These are phyloP conservation scores for Pseudomyrmex sp. DNA, from an alignment of 1,140 invertebrate genomes.

Conservation along the genomic window DNA sequence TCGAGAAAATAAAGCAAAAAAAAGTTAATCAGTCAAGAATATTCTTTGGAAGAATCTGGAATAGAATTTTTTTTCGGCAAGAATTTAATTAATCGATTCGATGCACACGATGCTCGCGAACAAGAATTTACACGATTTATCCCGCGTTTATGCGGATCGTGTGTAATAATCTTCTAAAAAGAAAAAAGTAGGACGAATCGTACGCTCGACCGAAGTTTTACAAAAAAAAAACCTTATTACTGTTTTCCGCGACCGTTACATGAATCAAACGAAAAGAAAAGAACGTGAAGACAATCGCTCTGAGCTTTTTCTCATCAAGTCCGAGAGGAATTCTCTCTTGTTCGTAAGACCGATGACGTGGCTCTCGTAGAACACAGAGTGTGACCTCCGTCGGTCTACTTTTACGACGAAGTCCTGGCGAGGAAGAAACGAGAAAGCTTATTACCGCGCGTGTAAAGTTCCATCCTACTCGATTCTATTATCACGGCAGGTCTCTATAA, in stretches of 20 bases:
- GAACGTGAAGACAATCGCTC: constrained; percentile 20
- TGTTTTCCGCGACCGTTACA: constrained; percentile 44
- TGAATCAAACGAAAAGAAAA: constrained; percentile 7
- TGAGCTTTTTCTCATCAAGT: constrained; percentile 32
- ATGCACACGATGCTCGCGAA: background rate
- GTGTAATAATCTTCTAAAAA: background rate
- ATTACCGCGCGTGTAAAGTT: constrained; percentile 27
- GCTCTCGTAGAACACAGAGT: constrained; percentile 38
- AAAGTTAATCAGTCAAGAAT: no score
- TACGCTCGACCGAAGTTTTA: background rate
- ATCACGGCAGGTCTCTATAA: constrained; percentile 14
- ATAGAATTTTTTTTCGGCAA: background rate
- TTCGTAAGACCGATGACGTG: constrained; percentile 62
- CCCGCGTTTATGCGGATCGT: background rate
- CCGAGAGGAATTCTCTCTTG: constrained; percentile 53
- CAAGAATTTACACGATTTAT: background rate
- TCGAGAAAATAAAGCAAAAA: no score
- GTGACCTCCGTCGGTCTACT: constrained; percentile 71
- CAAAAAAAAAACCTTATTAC: constrained; percentile 28
- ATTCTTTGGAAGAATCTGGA: background rate
- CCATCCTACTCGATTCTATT: constrained; percentile 50
- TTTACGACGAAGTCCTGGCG: constrained; percentile 50
- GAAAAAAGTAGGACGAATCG: constrained; percentile 2
- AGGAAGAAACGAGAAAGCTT: constrained; percentile 16
- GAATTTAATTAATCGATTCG: constrained; percentile 42